Base-by-base conservation (phyloP, 1,140 invertebrate genomes). In the Hyposmocoma kahamanoa region DNA sequence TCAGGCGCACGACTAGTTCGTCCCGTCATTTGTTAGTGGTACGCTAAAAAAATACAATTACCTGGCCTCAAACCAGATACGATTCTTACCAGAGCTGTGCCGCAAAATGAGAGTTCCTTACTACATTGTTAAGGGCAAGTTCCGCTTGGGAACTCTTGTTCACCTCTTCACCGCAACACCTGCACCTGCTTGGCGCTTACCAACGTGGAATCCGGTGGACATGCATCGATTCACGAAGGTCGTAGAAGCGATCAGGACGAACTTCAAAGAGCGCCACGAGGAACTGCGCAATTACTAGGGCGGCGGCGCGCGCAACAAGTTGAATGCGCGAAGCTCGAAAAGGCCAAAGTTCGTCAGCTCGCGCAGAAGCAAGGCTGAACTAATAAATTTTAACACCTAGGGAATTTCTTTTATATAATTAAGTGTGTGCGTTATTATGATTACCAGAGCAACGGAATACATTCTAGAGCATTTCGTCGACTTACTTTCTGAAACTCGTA, bases 71-170 rank as follows among this genome's bases (percentile, higher is more conserved):
- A n/a, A n/a, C n/a, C n/a, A n/a, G n/a, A n/a, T n/a, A n/a, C n/a
- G n/a, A n/a, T 99, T 97, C 90, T 87, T 99, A 57, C 98, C 98
- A 28, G 96, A 98, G 21, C 88, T 99, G 24, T 99, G 98, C 89
- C 93, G 98, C 63, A 99, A 99, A 86, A 99, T 99, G 98, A 97
- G 97, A 54, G 96, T 99, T 15, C 98, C 98, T 24, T 99, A 99
- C 82, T 99, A 97, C 84, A 99, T 99, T 67, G 91, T 99, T 1
- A 99, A 99, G 86, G 95, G 95, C 67, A 99, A 99, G 83, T 95
- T 98, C 22, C 91, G 97, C 57, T 88, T 99, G 32, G 98, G 98
- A 67, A 91, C 93, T 58, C 92, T 99, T 50, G 97, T 99, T 0
- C 91, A 95, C 58, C 91, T 96, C 62, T 98, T n/a, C n/a, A n/a